Percentiles rank a stretch among this genome's conserved stretches.
Evolutionary conservation across 2,888 invertebrate genomes (phyloP).

Genomic region (Pandemis cinnamomeana): DNA sequence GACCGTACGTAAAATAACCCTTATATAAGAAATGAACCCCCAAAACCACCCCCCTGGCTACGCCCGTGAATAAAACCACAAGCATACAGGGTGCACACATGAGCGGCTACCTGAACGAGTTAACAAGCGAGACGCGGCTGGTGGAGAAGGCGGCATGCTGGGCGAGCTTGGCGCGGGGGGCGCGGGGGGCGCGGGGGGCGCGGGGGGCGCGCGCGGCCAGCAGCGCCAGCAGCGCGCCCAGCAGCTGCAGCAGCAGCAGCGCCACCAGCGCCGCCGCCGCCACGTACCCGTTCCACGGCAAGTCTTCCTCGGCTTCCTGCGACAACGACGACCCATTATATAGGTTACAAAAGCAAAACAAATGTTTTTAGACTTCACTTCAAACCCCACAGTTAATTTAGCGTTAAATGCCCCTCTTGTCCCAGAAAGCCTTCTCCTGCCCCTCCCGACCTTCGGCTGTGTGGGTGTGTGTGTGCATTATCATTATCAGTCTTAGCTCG

Average conservation of each 20-base stretch:
- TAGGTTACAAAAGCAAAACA: neutral
- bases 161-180: neutral
- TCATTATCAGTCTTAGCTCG: no score
- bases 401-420: no score
- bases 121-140: constrained; percentile 29
- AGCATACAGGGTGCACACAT: no score
- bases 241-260: constrained; percentile 57
- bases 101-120: constrained; percentile 28
- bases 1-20: no score
- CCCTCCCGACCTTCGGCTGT: no score
- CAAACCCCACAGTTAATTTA: no score
- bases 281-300: constrained; percentile 61
- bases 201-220: constrained; percentile 43
- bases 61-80: no score
- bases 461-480: no score
- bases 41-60: no score
- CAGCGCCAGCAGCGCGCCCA: constrained; percentile 54
- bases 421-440: no score
- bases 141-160: constrained; percentile 2
- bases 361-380: neutral
- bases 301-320: constrained; percentile 63
- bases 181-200: constrained; percentile 2
- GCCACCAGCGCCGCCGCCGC: constrained; percentile 48
- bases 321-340: neutral
- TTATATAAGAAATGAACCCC: no score